Conservation (phyloP, 92 coral and sea anemone genomes). For the Zoanthus sansibaricus region DNA sequence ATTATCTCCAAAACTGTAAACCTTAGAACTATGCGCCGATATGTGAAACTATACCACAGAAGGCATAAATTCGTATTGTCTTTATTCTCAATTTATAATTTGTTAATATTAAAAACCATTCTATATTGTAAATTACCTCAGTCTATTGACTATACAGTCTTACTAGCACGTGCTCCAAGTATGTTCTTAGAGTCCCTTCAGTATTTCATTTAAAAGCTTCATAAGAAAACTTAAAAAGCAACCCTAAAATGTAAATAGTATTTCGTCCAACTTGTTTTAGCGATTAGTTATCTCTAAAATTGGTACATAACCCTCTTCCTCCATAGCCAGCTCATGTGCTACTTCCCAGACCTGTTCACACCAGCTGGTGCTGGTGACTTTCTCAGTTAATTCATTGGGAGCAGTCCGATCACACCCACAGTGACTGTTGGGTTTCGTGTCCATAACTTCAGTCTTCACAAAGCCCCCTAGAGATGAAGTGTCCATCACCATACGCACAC, state of each 20-base stretch:
- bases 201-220: background rate
- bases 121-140: background rate
- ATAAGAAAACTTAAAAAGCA: constrained; percentile 8
- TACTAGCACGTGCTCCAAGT: background rate
- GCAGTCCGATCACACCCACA: background rate
- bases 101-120: background rate
- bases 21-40: no score
- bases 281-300: background rate
- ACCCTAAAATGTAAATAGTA: background rate
- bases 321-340: background rate
- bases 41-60: no score
- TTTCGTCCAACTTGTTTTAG: background rate
- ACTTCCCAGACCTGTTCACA: background rate
- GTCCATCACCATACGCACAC: background rate
- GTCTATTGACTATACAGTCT: background rate
- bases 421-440: background rate
- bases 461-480: background rate
- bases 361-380: background rate
- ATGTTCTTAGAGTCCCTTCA: background rate
- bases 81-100: background rate
- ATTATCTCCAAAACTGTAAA: no score
- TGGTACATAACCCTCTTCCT: background rate
- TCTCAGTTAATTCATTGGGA: background rate
- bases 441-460: background rate
- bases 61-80: background rate